A percentile compares a stretch with the other conserved stretches of the same genome.
These are phyloP conservation scores for Tolmerus cingulatus DNA, from an alignment of 2,888 invertebrate species.

Conservation along the genomic window DNA sequence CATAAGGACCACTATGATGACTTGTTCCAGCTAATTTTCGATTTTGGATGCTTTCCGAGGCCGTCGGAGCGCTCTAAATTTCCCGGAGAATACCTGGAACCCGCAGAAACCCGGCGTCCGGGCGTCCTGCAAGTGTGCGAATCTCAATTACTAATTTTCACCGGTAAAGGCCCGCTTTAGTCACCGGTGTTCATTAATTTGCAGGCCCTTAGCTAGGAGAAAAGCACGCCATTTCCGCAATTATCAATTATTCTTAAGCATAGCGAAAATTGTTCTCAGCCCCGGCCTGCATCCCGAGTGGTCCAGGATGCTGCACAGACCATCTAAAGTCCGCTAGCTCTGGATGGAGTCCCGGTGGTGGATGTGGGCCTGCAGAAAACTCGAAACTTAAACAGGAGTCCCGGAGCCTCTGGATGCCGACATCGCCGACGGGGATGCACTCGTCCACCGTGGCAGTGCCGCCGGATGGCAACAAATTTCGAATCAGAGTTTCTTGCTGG, in stretches of 20 bases:
- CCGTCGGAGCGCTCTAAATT: neutral
- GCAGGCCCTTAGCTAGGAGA: neutral
- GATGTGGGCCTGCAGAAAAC: conserved; percentile 9
- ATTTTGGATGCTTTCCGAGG: neutral
- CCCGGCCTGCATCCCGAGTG: neutral
- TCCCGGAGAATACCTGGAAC: neutral
- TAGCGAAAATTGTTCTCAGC: conserved; percentile 29
- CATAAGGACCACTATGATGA: neutral
- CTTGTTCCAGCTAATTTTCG: neutral
- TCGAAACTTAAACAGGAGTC: conserved; percentile 14
- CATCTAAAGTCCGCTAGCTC: neutral
- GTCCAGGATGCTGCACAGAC: neutral
- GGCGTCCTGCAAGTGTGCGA: neutral
- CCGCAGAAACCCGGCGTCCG: neutral
- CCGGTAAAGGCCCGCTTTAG: neutral
- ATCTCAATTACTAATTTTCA: conserved; percentile 1
- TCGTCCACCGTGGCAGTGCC: neutral
- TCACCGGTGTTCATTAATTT: conserved; percentile 21
- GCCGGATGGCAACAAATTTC: conserved; percentile 2
- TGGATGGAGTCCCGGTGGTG: neutral
- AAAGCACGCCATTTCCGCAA: conserved; percentile 28
- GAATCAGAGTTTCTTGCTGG: conserved; percentile 15
- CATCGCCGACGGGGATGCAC: neutral
- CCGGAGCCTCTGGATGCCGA: neutral
- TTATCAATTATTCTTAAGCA: conserved; percentile 40